Conservation (phyloP, 2,888 invertebrate genomes). For the Syritta pipiens region DNA sequence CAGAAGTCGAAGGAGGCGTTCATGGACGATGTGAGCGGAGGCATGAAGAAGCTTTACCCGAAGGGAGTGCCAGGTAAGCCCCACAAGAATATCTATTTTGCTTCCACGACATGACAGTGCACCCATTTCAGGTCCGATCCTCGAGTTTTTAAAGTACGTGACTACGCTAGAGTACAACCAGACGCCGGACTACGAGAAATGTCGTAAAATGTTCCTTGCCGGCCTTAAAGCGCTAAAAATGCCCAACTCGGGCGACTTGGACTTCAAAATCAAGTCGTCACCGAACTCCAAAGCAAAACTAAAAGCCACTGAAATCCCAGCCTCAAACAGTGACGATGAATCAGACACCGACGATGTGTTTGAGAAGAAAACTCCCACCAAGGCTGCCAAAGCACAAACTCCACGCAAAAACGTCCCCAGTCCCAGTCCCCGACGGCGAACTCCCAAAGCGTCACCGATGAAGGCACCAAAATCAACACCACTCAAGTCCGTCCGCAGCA, state of each 20-base stretch:
- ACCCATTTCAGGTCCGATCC: constrained; percentile 81
- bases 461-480: constrained; percentile 26
- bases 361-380: constrained; percentile 28
- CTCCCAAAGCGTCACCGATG: constrained; percentile 11
- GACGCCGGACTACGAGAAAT: constrained; percentile 86
- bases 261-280: constrained; percentile 72
- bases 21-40: constrained; percentile 80
- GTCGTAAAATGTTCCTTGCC: constrained; percentile 83
- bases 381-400: neutral
- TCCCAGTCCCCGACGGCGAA: neutral
- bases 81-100: neutral
- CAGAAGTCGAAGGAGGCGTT: constrained; percentile 86
- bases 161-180: constrained; percentile 85
- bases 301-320: constrained; percentile 40
- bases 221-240: constrained; percentile 84
- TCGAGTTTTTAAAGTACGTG: constrained; percentile 85
- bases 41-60: constrained; percentile 74
- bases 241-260: constrained; percentile 82
- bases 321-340: neutral
- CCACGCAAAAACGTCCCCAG: neutral
- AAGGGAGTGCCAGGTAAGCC: constrained; percentile 78
- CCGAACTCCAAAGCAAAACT: constrained; percentile 38
- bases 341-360: constrained; percentile 42
- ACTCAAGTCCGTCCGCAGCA: constrained; percentile 17
- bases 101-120: neutral